Base-by-base conservation (phyloP, 2,797 vertebrate species). In the Protonibea diacanthus region DNA sequence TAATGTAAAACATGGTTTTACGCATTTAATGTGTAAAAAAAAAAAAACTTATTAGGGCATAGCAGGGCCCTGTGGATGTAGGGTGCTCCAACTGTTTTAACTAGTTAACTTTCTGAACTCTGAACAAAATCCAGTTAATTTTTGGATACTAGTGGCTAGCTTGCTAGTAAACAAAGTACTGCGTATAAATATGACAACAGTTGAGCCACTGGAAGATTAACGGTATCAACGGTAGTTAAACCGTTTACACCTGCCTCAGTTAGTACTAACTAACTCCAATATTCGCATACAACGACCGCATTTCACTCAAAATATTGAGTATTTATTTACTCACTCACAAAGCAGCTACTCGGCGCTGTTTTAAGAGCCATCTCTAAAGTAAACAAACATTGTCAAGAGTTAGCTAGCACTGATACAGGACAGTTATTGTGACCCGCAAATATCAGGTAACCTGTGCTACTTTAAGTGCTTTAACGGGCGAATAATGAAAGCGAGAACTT, bases 151-250 rank as follows among this genome's bases (percentile, higher is more conserved):
- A 6, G 18, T 29, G 2, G 0, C 20, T 21, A 25, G 11, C 38
- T 8, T 67, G 18, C 38, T 44, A 55, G 18, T 5, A 29, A 44
- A 33, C 45, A 49, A 44, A 29, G 7, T 18, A 57, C 3, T 25
- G 1, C 6, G 25, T 2, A 42, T 3, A 0, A 56, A 1, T 21
- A 4, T 12, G 20, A 53, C 1, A n/a, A 2, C 29, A 1, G 12
- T 18, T 17, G 6, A 58, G 29, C 3, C 21, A 20, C 0, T 8
- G 6, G 4, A 23, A 38, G n/a, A 1, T 11, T 21, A 21, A 38
- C 7, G 4, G 33, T 33, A 1, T 11, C 20, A 21, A 38, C 7
- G 4, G 33, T 33, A 33, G 33, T 33, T 7, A n/a, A 25, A 18
- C n/a, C 0, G n/a, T 38, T 55, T 27, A 1, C 15, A 55, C 18